These are phyloP conservation scores for Chlorodrepanis virens DNA, from an alignment of 2,113 vertebrate genomes.

Conservation along the genomic window DNA sequence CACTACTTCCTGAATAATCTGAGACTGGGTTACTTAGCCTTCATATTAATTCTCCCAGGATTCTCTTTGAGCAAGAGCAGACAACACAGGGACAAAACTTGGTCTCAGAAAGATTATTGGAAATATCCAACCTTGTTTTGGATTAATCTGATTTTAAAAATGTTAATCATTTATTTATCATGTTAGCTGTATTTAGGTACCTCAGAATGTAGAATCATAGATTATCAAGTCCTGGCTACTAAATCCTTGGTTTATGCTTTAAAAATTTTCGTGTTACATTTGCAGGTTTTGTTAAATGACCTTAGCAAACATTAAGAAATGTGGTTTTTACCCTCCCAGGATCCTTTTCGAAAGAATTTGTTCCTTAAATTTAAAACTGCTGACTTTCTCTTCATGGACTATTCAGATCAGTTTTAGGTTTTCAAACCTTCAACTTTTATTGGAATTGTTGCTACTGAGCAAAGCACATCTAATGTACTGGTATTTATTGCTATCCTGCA, in stretches of 20 bases:
- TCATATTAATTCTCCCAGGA: not conserved
- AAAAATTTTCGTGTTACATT: not conserved
- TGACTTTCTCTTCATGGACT: not conserved
- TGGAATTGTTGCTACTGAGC: not conserved
- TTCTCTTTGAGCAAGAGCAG: not conserved
- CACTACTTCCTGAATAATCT: not conserved
- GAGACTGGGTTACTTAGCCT: not conserved
- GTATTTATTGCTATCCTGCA: not conserved
- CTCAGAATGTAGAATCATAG: not conserved
- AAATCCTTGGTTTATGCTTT: not conserved
- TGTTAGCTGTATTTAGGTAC: not conserved
- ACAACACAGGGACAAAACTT: not conserved
- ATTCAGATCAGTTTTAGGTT: not conserved
- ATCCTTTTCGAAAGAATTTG: not conserved
- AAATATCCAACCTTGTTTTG: not conserved
- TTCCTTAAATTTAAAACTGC: not conserved
- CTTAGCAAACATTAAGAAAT: not conserved
- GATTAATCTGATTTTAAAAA: not conserved
- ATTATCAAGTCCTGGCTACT: not conserved
- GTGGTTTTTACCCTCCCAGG: rapidly evolving
- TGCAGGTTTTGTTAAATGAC: not conserved
- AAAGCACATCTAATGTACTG: not conserved
- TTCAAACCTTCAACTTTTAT: not conserved
- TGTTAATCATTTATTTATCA: not conserved
- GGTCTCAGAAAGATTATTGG: not conserved